Conservation (phyloP, 2,113 vertebrate genomes). For the Gasterosteus aculeatus region DNA sequence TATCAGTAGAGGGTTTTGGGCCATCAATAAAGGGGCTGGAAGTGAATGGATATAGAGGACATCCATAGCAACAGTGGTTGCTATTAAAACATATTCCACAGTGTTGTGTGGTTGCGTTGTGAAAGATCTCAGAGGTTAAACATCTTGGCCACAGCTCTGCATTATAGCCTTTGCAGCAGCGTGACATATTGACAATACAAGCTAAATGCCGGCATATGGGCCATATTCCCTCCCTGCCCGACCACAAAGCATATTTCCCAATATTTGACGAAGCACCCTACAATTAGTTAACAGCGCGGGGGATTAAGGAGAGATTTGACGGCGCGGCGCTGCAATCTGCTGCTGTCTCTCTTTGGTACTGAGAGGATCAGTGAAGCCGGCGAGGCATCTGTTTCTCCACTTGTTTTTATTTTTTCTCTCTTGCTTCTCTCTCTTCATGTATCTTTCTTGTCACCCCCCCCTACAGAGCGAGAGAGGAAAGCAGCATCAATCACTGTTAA, state of each 20-base stretch:
- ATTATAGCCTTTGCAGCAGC: constrained; percentile 9
- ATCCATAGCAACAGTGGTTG: not conserved
- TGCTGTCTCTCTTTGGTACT: constrained; percentile 65
- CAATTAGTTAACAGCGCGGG: constrained; percentile 77
- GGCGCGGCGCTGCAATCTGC: constrained; percentile 72
- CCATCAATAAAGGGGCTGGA: not conserved
- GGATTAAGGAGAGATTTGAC: constrained; percentile 79
- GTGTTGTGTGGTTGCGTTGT: not conserved
- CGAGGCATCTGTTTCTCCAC: constrained; percentile 67
- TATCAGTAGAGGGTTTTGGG: not conserved
- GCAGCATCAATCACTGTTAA: constrained; percentile 80
- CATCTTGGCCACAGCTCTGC: not conserved
- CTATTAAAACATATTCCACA: not conserved
- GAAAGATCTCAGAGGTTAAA: not conserved
- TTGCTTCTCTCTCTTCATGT: constrained; percentile 62
- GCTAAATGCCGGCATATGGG: constrained; percentile 42
- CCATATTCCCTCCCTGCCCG: constrained; percentile 44
- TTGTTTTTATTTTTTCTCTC: constrained; percentile 48
- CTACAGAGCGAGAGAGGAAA: constrained; percentile 61
- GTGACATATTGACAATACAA: constrained; percentile 28
- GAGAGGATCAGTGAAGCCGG: constrained; percentile 70
- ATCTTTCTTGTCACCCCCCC: constrained; percentile 73
- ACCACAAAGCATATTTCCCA: constrained; percentile 65
- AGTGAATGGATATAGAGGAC: not conserved
- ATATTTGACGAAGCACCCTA: constrained; percentile 70